Conservation (phyloP, 2,888 invertebrate genomes). For the Lutraria lutraria region DNA sequence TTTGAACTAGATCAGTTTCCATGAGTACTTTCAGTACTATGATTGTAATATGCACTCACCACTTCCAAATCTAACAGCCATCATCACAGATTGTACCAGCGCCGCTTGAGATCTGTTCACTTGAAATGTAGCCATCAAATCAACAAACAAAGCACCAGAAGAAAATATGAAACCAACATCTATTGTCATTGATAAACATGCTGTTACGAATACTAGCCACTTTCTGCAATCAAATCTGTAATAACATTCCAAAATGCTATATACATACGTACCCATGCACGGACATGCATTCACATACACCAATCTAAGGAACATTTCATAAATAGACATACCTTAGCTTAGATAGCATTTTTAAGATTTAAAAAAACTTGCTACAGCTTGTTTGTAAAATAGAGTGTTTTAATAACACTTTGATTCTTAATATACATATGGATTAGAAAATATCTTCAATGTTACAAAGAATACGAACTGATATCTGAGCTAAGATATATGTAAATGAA, state of each 20-base stretch:
- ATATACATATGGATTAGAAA: too few relatives aligned
- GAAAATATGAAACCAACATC: slow-evolving; percentile 42
- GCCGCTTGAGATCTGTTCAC: slow-evolving; percentile 28
- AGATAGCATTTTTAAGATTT: too few relatives aligned
- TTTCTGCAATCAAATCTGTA: slow-evolving; percentile 5
- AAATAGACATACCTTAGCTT: neutral
- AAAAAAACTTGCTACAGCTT: too few relatives aligned
- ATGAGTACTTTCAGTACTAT: too few relatives aligned
- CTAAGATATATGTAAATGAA: too few relatives aligned
- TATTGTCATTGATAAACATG: slow-evolving; percentile 28
- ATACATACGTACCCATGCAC: neutral
- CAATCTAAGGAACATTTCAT: too few relatives aligned
- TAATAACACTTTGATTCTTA: too few relatives aligned
- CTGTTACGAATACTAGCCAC: slow-evolving; percentile 22
- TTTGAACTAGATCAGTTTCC: too few relatives aligned
- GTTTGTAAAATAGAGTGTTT: too few relatives aligned
- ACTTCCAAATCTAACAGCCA: slow-evolving; percentile 33
- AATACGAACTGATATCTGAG: too few relatives aligned
- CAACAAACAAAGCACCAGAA: slow-evolving; percentile 27
- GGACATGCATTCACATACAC: neutral
- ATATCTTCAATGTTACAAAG: too few relatives aligned
- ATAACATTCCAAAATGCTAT: neutral
- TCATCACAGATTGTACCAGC: slow-evolving; percentile 28
- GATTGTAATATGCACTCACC: neutral
- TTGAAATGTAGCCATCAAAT: slow-evolving; percentile 21